Evolutionary conservation across 1,140 invertebrate species (phyloP), one percentile per base, ranked within the genome.

Genomic region (Zaprionus taronus): DNA sequence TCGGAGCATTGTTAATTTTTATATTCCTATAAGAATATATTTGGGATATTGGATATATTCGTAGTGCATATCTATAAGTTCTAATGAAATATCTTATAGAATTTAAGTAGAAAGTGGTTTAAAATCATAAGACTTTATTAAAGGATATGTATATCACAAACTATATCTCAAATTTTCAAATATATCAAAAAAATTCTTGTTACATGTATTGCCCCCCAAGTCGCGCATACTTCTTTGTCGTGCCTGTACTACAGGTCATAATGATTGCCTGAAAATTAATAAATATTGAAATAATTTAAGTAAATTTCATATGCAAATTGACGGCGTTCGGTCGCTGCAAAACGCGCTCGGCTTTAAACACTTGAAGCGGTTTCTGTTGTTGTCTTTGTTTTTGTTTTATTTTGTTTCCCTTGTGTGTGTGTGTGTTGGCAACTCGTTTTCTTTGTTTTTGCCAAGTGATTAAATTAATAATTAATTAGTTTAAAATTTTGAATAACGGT

Each of bases 391-490:
- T 77, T 83, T 64, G 74, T 78, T 82, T 80, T 20, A 53, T 28
- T 73, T 77, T 80, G 22, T 65, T 64, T 34, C 44, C 3, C 31
- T 34, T 34, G 31, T 34, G 31, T 41, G 58, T 69, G 20, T 41
- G 56, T 31, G 17, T 72, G 60, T 26, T 31, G 55, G 56, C 36
- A 26, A 31, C 26, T 31, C 31, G 61, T 36, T 84, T 72, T 80
- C 77, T 72, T 77, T 71, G 57, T 70, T 69, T 80, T 77, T 77
- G 87, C 61, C 80, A 90, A 84, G 77, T 91, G 83, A 91, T 91
- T 91, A 91, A 92, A 92, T 91, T 91, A 91, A 91, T 83, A 92
- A 91, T 91, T 92, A 92, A 92, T 92, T 92, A 92, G 91, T 91
- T 85, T 87, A 67, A 92, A 91, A 85, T 91, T 91, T 82, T 90